Base-by-base conservation (phyloP, 2,113 vertebrate species). In the Pampusana beccarii region DNA sequence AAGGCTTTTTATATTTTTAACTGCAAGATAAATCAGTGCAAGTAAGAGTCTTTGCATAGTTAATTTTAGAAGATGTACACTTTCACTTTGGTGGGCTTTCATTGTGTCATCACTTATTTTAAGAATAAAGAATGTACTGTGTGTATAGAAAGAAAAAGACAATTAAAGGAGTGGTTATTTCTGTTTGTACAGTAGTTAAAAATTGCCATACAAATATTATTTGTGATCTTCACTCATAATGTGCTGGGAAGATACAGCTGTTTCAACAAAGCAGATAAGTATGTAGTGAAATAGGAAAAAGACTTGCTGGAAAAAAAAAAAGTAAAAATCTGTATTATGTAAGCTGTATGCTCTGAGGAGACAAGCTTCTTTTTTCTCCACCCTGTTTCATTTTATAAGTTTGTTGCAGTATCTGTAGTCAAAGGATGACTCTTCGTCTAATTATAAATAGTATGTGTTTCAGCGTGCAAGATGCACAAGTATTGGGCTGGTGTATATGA, bases 161-260 rank as follows among this genome's bases (percentile, higher is more conserved):
- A 95, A 94, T 95, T 95, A 95, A 60, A 64, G 70, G 21, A 51
- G 36, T 77, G 42, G 93, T 94, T 90, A 72, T 94, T 92, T 90
- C 70, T 95, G 65, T 96, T 97, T 93, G 31, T 56, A 86, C 83
- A 95, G 93, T 93, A 95, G 86, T 93, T 95, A 95, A 93, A 96
- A 95, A 96, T 96, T 92, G 61, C 77, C 78, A 61, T 88, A 64
- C 64, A 97, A 96, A 97, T 95, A 96, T 95, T 97, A 95, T 95
- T 96, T 95, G 80, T 91, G 65, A 77, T 88, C 46, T 80, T 80
- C 78, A 2, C 54, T 92, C 79, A 46, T 71, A 78, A 66, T 85
- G 70, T 70, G 88, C 70, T 29, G 57, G 75, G 80, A 93, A 88
- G 88, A 82, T 90, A 70, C 89, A 94, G 94, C 92, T 97, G 92